A percentile compares a stretch with the other conserved stretches of the same genome.
Conservation (phyloP, 2,888 invertebrate species). For the Sesamia inferens region DNA sequence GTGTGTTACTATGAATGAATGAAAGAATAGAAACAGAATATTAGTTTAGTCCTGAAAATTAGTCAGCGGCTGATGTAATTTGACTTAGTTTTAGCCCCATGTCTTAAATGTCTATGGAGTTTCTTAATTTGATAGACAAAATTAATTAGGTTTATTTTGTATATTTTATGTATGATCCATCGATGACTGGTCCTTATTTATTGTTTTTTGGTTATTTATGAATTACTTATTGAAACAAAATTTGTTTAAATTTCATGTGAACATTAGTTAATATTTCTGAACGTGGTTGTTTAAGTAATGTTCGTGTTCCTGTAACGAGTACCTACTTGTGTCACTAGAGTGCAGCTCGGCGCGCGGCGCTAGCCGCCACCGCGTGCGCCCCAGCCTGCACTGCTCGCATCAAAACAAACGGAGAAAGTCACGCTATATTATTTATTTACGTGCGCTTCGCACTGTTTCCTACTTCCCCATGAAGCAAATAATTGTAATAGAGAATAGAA, state of each 20-base stretch:
- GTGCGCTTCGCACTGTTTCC: constrained; percentile 79
- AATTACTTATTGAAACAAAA: constrained; percentile 54
- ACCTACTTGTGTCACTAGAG: constrained; percentile 39
- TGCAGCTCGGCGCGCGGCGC: constrained; percentile 12
- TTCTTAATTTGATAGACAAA: not conserved
- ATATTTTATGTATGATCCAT: constrained; percentile 49
- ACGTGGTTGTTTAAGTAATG: constrained; percentile 52
- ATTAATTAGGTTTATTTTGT: constrained; percentile 29
- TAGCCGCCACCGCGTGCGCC: constrained; percentile 41
- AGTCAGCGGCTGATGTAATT: no score
- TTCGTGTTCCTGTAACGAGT: constrained; percentile 59
- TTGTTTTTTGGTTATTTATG: constrained; percentile 55
- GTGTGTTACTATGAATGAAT: not conserved
- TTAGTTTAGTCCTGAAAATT: no score
- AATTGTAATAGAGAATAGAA: constrained; percentile 69
- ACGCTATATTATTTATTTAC: constrained; percentile 75
- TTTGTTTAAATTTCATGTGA: constrained; percentile 49
- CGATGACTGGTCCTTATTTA: constrained; percentile 39
- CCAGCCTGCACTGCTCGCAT: constrained; percentile 65
- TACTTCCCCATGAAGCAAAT: constrained; percentile 76
- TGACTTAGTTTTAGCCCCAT: no score
- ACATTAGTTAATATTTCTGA: constrained; percentile 51
- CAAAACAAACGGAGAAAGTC: constrained; percentile 88
- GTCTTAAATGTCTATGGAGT: no score
- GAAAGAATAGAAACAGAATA: no score